Conservation (phyloP, 37 sponge, comb jelly and placozoan genomes). For the Chondrosia reniformis region DNA sequence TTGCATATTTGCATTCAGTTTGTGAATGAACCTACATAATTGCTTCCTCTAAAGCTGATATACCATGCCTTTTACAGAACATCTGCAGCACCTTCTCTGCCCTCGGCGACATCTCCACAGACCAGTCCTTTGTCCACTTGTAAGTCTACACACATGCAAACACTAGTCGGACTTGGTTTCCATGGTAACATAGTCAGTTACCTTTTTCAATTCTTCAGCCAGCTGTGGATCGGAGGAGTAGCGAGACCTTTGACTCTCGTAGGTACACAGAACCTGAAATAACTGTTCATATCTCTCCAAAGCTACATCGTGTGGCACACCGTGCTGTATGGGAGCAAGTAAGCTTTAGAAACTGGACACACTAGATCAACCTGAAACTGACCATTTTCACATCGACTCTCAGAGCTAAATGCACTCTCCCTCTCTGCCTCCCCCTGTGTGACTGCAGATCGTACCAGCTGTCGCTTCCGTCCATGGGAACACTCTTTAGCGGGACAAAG, state of each 20-base stretch:
- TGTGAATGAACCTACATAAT: neutral
- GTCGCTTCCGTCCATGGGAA: neutral
- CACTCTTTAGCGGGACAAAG: neutral
- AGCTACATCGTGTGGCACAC: neutral
- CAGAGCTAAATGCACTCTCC: neutral
- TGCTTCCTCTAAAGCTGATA: neutral
- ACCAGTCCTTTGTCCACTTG: constrained; percentile 11
- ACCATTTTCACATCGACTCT: constrained; percentile 17
- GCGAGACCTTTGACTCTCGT: neutral
- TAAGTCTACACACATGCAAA: neutral
- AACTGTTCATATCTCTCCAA: neutral
- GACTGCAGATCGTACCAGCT: neutral
- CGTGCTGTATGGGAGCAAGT: neutral
- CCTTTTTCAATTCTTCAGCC: neutral
- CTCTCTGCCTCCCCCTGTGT: neutral
- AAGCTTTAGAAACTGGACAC: neutral
- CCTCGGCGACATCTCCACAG: neutral
- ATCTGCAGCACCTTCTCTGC: neutral
- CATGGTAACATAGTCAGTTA: neutral
- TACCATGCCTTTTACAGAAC: neutral
- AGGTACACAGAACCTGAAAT: constrained; percentile 7
- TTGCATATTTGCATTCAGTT: neutral
- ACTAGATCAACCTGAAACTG: neutral
- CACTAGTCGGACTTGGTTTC: neutral
- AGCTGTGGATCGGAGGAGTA: neutral